These are phyloP conservation scores for Drosophila parvula DNA, from an alignment of 1,140 invertebrate genomes.

Conservation along the genomic window DNA sequence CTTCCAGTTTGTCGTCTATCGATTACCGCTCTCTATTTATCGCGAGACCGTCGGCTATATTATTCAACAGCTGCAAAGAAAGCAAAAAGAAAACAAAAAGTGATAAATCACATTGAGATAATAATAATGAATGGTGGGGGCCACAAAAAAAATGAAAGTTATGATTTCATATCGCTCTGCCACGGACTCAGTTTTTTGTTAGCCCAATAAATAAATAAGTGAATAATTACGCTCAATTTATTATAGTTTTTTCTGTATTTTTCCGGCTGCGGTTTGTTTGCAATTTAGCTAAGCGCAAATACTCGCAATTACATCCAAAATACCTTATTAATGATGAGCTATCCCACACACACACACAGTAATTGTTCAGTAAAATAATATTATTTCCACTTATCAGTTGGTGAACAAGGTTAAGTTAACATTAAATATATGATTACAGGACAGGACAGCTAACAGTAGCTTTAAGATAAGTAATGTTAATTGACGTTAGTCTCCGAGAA, in stretches of 20 bases:
- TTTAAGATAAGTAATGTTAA: slow-evolving; percentile 4
- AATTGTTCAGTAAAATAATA: not conserved
- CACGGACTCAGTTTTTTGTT: slow-evolving; percentile 18
- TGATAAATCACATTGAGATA: slow-evolving; percentile 42
- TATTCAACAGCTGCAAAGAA: slow-evolving; percentile 63
- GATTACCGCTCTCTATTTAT: slow-evolving; percentile 17
- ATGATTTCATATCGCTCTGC: slow-evolving; percentile 34
- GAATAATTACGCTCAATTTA: slow-evolving; percentile 24
- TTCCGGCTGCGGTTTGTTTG: slow-evolving; percentile 1
- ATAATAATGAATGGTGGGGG: slow-evolving; percentile 14
- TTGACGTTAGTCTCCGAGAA: not conserved
- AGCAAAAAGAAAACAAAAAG: slow-evolving; percentile 32
- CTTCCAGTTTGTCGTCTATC: slow-evolving; percentile 13
- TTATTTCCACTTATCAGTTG: not conserved
- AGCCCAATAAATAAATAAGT: slow-evolving; percentile 27
- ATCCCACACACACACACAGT: not conserved
- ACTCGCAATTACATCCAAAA: slow-evolving; percentile 1
- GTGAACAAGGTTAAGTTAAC: not conserved
- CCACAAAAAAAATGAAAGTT: slow-evolving; percentile 41
- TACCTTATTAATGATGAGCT: not conserved
- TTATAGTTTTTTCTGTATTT: slow-evolving; percentile 1
- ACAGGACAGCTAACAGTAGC: too few relatives aligned
- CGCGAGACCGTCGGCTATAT: slow-evolving; percentile 56
- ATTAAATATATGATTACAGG: slow-evolving; percentile 3
- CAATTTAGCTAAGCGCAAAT: not conserved